Evolutionary conservation across 1,140 invertebrate species (phyloP).

Genomic region (Archivesica marissinica): DNA sequence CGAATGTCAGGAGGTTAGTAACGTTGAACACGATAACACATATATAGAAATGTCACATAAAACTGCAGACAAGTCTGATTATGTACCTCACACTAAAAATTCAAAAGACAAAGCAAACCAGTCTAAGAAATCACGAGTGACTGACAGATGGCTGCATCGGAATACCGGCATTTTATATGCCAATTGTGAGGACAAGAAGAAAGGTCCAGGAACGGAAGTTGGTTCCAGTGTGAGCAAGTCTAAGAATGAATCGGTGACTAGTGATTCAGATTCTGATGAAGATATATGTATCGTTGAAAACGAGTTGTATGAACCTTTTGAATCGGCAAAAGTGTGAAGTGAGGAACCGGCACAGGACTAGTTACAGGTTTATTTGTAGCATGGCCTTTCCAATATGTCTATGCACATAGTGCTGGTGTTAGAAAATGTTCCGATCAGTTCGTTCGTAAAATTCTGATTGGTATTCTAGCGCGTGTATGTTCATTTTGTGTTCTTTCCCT

Average conservation of each 20-base stretch:
- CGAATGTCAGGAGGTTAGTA: constrained; percentile 49
- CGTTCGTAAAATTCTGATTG: too few species aligned
- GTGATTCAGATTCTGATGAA: constrained; percentile 49
- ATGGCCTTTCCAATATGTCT: too few species aligned
- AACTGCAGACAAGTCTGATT: constrained; percentile 17
- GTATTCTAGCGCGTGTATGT: too few species aligned
- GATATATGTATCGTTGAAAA: constrained; percentile 58
- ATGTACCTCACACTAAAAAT: constrained; percentile 49
- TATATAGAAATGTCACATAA: constrained; percentile 62
- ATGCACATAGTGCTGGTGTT: too few species aligned
- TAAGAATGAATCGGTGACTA: constrained; percentile 37
- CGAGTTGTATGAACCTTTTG: constrained; percentile 58
- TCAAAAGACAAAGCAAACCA: constrained; percentile 54
- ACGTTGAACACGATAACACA: constrained; percentile 25
- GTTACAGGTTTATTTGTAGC: too few species aligned
- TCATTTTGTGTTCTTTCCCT: too few species aligned
- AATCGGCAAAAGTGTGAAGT: constrained; percentile 59
- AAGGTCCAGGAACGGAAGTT: neutral
- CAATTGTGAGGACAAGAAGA: constrained; percentile 23
- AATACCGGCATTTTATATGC: neutral
- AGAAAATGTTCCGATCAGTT: too few species aligned
- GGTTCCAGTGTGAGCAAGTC: neutral
- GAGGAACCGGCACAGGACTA: too few species aligned
- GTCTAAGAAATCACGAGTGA: constrained; percentile 48
- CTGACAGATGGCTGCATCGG: neutral